Evolutionary conservation across 2,888 invertebrate genomes (phyloP).

Genomic region (Falcaria lacertinaria): DNA sequence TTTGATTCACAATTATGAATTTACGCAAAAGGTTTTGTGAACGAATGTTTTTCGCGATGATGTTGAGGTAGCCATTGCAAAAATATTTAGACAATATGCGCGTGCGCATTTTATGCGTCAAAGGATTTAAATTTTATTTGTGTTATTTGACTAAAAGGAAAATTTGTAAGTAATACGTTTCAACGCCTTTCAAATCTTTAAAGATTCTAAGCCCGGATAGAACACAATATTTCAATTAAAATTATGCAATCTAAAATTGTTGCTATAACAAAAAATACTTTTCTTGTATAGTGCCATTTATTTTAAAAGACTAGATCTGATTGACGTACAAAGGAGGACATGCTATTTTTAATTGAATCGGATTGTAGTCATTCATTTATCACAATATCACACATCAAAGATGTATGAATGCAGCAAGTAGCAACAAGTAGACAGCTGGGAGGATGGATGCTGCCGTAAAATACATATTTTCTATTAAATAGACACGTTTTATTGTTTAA

Average conservation of each 20-base stretch:
- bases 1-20: no score
- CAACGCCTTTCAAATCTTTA: no score
- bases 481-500: constrained; percentile 46
- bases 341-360: constrained; percentile 30
- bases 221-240: no score
- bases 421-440: constrained; percentile 75
- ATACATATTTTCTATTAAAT: constrained; percentile 44
- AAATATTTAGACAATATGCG: no score
- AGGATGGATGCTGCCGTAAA: constrained; percentile 67
- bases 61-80: no score
- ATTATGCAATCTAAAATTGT: neutral
- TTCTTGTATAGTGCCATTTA: constrained; percentile 11
- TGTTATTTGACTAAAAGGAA: no score
- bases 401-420: constrained; percentile 42
- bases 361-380: constrained; percentile 49
- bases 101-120: no score
- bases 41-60: no score
- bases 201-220: no score
- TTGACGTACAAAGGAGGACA: constrained; percentile 7
- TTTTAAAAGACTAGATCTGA: constrained; percentile 15
- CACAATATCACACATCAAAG: constrained; percentile 49
- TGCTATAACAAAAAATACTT: neutral
- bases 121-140: no score
- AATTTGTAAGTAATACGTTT: no score
- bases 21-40: no score